phyloP scores from a whole-genome alignment of 2,797 vertebrate species.

The Orientallactaga sibirica region DNA sequence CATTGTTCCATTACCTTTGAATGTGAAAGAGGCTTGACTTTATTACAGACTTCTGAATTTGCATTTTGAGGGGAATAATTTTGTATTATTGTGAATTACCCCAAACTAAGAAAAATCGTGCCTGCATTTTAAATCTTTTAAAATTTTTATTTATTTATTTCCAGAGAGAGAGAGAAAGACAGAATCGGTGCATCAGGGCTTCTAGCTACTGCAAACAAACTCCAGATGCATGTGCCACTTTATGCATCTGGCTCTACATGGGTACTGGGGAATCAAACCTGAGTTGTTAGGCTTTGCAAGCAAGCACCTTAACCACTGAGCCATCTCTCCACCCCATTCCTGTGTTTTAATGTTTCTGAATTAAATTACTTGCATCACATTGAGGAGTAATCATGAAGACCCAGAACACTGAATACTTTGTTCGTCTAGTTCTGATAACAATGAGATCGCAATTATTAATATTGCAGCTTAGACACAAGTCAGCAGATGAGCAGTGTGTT shows the following conservation, averaged over 20 bases:
- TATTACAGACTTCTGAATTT: slow-evolving; percentile 31
- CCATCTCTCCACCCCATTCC: too few relatives aligned
- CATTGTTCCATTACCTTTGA: not conserved
- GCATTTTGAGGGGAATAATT: slow-evolving; percentile 16
- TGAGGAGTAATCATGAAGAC: slow-evolving; percentile 31
- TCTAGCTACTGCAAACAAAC: too few relatives aligned
- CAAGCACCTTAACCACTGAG: too few relatives aligned
- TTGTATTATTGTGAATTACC: slow-evolving; percentile 28
- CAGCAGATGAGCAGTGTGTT: not conserved
- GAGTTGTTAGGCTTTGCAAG: too few relatives aligned
- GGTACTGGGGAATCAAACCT: too few relatives aligned
- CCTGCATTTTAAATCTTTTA: not conserved
- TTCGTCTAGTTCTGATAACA: slow-evolving; percentile 33
- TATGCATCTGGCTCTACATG: too few relatives aligned
- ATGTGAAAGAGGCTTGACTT: slow-evolving; percentile 39
- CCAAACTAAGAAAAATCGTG: slow-evolving; percentile 23
- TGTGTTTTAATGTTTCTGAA: slow-evolving; percentile 50
- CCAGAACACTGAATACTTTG: not conserved
- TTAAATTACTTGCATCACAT: slow-evolving; percentile 53
- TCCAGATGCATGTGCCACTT: too few relatives aligned
- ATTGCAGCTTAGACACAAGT: not conserved
- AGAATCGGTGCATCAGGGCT: too few relatives aligned
- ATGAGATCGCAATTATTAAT: not conserved
- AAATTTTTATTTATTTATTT: too few relatives aligned
- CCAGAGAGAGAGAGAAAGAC: too few relatives aligned